Evolutionary conservation across 2,113 vertebrate genomes (phyloP).

Genomic region (Gymnarchus niloticus): DNA sequence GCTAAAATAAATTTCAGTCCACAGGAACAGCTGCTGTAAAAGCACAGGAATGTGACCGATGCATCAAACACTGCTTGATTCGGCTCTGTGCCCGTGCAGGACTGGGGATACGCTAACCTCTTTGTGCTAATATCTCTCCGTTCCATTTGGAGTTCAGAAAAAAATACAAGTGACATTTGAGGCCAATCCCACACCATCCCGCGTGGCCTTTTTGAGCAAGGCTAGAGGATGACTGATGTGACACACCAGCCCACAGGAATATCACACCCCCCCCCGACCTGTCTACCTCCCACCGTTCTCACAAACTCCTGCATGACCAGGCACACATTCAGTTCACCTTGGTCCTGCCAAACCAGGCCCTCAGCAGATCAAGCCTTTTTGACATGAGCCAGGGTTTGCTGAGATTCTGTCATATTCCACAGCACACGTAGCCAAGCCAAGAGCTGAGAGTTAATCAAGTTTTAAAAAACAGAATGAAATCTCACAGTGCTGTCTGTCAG

Average conservation of each 20-base stretch:
- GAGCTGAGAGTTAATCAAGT: too few relatives aligned
- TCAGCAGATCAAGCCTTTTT: too few relatives aligned
- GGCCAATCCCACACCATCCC: not conserved
- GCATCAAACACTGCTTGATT: not conserved
- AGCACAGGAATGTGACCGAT: not conserved
- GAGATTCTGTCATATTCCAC: not conserved
- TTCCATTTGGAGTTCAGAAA: not conserved
- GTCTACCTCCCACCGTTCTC: not conserved
- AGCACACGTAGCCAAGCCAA: too few relatives aligned
- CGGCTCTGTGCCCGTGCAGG: not conserved
- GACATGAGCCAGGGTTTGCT: not conserved
- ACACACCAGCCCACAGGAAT: not conserved
- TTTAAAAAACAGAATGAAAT: too few relatives aligned
- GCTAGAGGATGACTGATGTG: not conserved
- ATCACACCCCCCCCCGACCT: not conserved
- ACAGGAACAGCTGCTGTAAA: not conserved
- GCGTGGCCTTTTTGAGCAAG: not conserved
- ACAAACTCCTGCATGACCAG: not conserved
- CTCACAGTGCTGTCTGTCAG: not conserved
- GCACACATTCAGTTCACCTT: not conserved
- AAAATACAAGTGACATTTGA: not conserved
- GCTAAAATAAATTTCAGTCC: not conserved
- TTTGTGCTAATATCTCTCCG: not conserved
- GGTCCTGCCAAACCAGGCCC: not conserved
- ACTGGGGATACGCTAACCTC: not conserved